Percentiles rank a stretch among this genome's conserved stretches.
Conservation (phyloP, 2,113 vertebrate species). For the Labeo catla region DNA sequence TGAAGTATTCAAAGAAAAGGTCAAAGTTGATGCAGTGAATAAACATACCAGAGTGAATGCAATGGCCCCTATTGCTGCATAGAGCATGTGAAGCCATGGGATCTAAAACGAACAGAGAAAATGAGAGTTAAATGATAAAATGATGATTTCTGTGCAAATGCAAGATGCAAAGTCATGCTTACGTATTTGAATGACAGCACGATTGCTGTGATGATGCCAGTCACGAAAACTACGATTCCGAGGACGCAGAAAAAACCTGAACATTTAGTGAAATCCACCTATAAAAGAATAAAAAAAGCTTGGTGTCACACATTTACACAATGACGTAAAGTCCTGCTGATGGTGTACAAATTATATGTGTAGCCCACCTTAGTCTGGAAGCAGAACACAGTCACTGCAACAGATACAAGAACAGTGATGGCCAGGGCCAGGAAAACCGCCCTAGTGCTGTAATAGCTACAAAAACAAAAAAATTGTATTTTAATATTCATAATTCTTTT, state of each 20-base stretch:
- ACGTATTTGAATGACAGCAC: conserved; percentile 94
- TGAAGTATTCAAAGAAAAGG: not conserved
- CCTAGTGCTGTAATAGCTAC: conserved; percentile 82
- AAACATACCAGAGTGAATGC: conserved; percentile 87
- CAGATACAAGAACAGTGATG: conserved; percentile 91
- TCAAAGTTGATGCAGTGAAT: not conserved
- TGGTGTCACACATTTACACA: not conserved
- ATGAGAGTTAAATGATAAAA: not conserved
- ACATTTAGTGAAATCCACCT: conserved; percentile 97
- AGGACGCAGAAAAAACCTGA: conserved; percentile 90
- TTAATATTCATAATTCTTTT: not conserved
- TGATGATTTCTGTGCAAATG: not conserved
- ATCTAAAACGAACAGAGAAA: conserved; percentile 71
- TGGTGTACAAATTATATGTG: not conserved
- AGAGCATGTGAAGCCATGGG: conserved; percentile 95
- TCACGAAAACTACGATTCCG: conserved; percentile 90
- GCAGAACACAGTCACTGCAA: conserved; percentile 93
- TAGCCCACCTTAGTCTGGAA: conserved; percentile 93
- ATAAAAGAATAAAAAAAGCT: not conserved
- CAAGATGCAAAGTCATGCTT: conserved; percentile 66
- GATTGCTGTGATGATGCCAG: conserved; percentile 85
- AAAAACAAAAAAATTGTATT: conserved; percentile 25
- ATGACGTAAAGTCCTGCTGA: not conserved
- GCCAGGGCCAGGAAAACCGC: conserved; percentile 86
- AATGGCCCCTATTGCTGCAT: conserved; percentile 88